Conservation (phyloP, 2,888 invertebrate genomes). For the Parascotia fuliginaria region DNA sequence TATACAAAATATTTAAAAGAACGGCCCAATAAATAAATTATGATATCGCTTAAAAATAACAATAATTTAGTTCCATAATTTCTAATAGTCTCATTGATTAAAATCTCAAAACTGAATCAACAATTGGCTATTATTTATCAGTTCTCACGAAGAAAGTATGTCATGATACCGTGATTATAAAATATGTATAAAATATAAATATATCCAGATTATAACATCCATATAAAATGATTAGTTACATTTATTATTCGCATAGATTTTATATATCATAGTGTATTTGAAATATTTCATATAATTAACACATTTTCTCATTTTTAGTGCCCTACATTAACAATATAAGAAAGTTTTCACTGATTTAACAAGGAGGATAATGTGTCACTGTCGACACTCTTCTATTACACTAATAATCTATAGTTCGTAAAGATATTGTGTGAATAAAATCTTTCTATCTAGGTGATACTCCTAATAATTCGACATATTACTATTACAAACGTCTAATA, state of each 20-base stretch:
- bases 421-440: conserved; percentile 60
- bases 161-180: conserved; percentile 70
- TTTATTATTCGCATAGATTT: conserved; percentile 35
- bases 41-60: conserved; percentile 67
- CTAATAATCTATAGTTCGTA: conserved; percentile 60
- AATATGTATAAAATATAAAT: conserved; percentile 67
- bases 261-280: conserved; percentile 20
- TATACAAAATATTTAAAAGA: conserved; percentile 70
- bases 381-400: conserved; percentile 43
- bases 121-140: conserved; percentile 62
- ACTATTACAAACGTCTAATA: conserved; percentile 66
- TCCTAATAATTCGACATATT: conserved; percentile 62
- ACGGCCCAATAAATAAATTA: conserved; percentile 73
- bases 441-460: conserved; percentile 63
- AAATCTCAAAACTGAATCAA: conserved; percentile 74
- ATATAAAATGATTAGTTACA: conserved; percentile 51
- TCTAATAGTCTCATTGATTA: conserved; percentile 76
- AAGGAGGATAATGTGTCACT: conserved; percentile 57
- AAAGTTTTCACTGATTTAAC: conserved; percentile 58
- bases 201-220: conserved; percentile 66
- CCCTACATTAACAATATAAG: conserved; percentile 46
- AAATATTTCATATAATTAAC: conserved; percentile 10
- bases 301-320: conserved; percentile 10
- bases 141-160: conserved; percentile 66
- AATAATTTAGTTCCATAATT: conserved; percentile 80